Conservation (phyloP, 1,140 invertebrate genomes). For the Diuraphis noxia region DNA sequence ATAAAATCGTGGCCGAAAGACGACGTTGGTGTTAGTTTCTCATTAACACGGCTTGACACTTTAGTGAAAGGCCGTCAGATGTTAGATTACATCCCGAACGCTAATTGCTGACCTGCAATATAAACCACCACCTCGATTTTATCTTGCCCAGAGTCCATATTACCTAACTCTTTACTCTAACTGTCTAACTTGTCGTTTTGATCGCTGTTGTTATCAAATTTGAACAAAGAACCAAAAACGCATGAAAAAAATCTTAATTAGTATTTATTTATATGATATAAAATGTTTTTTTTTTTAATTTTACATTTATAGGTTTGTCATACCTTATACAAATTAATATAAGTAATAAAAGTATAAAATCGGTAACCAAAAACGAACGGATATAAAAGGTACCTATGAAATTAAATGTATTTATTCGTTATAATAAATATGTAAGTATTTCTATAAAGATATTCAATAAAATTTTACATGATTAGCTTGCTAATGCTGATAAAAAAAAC, state of each 20-base stretch:
- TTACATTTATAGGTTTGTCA: not conserved
- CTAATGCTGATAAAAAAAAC: no score
- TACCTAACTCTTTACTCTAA: not conserved
- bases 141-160: not conserved
- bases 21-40: conserved; percentile 23
- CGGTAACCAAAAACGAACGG: not conserved
- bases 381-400: not conserved
- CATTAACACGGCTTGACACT: not conserved
- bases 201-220: not conserved
- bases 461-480: not conserved
- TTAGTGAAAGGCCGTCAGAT: not conserved
- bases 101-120: not conserved
- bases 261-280: not conserved
- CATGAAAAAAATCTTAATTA: not conserved
- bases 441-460: not conserved
- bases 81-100: not conserved
- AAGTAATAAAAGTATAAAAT: not conserved
- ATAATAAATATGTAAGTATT: not conserved
- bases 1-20: not conserved
- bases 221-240: not conserved
- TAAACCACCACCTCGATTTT: not conserved
- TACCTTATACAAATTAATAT: not conserved
- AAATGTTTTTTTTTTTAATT: not conserved
- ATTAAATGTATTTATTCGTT: not conserved
- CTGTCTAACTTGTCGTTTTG: not conserved